Evolutionary conservation across 2,888 invertebrate genomes (phyloP), one percentile per base, ranked within the genome.

Genomic region (Melolontha melolontha): DNA sequence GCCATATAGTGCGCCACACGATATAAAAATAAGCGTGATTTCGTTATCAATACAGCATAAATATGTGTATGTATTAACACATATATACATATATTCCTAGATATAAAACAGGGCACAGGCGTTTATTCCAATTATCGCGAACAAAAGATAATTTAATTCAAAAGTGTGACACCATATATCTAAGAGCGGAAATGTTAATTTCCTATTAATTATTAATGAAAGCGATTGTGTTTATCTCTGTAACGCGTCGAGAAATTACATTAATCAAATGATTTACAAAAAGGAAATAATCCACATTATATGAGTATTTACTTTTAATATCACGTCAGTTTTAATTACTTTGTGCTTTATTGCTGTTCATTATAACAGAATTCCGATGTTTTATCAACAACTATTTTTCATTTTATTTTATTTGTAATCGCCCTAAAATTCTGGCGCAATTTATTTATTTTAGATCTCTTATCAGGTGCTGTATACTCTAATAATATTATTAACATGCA

Each of bases 121-220:
- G 12, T 44, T 29, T 16, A 44, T 59, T n/a, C 27, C 44, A 59
- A 59, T 59, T 59, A 59, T 64, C 64, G 51, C 51, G 51, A 51
- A 64, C 50, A 64, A 52, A 27, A 50, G 64, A 64, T 64, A 64
- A 64, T 52, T 52, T 42, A 64, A 52, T 51, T 64, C 51, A 64
- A 64, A 64, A 64, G 51, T 64, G 52, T 64, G 52, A 52, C 51
- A 64, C 64, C 51, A 42, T 41, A 62, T 29, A 49, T 16, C 5
- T 49, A n/a, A 27, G 14, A 59, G 59, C 64, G 64, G 64, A 64
- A 52, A 52, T 64, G 39, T 49, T 64, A 51, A 52, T 64, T 64
- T 64, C 64, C 64, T 64, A 42, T 40, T 42, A 64, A 64, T 64
- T 50, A 64, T 64, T 64, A 64, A 64, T 64, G 59, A 44, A 59